Evolutionary conservation across 2,113 vertebrate species (phyloP).

Genomic region (Accipiter cooperii): DNA sequence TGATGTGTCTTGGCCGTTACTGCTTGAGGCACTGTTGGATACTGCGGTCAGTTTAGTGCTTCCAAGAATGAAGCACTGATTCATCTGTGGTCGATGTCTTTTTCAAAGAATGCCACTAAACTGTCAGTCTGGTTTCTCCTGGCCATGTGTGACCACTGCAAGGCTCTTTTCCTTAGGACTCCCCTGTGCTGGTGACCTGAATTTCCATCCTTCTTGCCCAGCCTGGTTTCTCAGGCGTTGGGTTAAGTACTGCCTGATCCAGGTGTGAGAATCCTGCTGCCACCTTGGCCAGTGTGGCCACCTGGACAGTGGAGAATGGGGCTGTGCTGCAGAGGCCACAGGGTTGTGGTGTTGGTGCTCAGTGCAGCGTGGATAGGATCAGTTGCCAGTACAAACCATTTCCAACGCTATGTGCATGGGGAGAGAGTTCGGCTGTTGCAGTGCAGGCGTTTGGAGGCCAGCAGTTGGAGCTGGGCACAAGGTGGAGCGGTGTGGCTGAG

Average conservation of each 20-base stretch:
- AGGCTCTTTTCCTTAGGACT: background rate
- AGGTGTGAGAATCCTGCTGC: background rate
- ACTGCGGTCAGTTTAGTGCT: background rate
- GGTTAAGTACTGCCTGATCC: background rate
- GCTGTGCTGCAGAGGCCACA: background rate
- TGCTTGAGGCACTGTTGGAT: background rate
- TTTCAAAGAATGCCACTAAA: background rate
- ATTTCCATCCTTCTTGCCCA: background rate
- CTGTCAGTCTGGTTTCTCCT: background rate
- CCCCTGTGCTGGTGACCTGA: background rate
- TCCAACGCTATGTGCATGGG: fast-evolving
- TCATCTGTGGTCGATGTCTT: conserved; percentile 32
- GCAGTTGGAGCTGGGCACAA: background rate
- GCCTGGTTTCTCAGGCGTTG: background rate
- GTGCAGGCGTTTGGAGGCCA: background rate
- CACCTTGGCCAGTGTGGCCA: background rate
- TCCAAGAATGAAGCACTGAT: background rate
- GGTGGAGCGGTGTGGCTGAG: background rate
- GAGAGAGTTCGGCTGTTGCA: background rate
- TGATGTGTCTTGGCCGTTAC: background rate
- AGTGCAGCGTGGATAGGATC: fast-evolving
- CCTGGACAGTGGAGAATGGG: background rate
- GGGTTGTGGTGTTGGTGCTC: background rate
- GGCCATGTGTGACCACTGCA: background rate
- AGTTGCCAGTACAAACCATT: background rate